Conservation (phyloP, 2,113 vertebrate species). For the Lepisosteus osseus region DNA sequence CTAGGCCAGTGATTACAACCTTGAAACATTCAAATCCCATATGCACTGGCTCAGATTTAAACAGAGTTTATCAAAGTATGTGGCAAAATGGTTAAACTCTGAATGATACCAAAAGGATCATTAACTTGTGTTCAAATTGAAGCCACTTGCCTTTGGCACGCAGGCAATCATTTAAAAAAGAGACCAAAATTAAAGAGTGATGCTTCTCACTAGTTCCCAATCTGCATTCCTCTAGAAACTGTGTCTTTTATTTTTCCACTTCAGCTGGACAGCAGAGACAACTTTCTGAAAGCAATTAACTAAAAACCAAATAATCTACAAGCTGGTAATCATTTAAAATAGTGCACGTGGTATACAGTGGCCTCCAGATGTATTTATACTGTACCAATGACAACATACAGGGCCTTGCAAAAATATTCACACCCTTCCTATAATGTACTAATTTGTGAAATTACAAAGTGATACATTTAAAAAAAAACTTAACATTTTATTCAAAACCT, state of each 20-base stretch:
- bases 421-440: no score
- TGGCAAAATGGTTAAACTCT: slow-evolving; percentile 17
- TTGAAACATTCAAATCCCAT: slow-evolving; percentile 29
- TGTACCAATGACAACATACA: no score
- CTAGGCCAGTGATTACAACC: slow-evolving; percentile 32
- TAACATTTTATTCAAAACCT: no score
- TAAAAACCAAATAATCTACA: no score
- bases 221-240: slow-evolving; percentile 26
- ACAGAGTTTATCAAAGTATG: slow-evolving; percentile 21
- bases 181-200: slow-evolving; percentile 15
- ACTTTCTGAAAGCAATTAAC: no score
- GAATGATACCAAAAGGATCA: slow-evolving; percentile 25
- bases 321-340: no score
- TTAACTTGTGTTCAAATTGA: slow-evolving; percentile 26
- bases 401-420: no score
- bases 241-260: not conserved
- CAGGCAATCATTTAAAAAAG: slow-evolving; percentile 17
- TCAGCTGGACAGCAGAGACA: no score
- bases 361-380: no score
- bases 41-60: slow-evolving; percentile 18
- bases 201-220: slow-evolving; percentile 19
- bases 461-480: no score
- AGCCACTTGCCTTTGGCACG: slow-evolving; percentile 21
- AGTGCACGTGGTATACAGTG: no score
- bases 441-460: no score